Evolutionary conservation across 2,113 vertebrate genomes (phyloP), one percentile per base, ranked within the genome.

Genomic region (Notothenia rossii): DNA sequence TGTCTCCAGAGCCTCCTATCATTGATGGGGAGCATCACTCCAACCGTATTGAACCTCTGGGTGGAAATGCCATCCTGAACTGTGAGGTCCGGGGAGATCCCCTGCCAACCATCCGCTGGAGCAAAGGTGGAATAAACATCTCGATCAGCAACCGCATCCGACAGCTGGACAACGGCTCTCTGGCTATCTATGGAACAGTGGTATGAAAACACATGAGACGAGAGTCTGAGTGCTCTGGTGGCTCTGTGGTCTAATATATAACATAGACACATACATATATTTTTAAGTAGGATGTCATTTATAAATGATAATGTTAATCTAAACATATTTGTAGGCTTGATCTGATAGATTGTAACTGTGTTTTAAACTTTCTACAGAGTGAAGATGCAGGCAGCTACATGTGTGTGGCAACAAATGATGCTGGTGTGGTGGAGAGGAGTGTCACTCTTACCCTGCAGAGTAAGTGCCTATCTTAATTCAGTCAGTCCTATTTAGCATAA

Each of bases 61-160:
- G 98, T 5, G 96, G 97, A 29, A 99, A 97, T 5, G 96, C 96
- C 61, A 86, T 99, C 85, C 79, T 99, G 66, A 97, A 97, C 72
- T 99, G 98, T 63, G 96, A 98, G 79, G 98, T 98, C n/a, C 94
- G 94, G 72, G 98, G 98, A 89, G 97, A 99, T 81, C 98, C 98
- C 0, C 90, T 93, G 67, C 98, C 98, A 53, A 96, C 92, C 62
- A 98, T 99, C 84, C 97, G 95, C 76, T 99, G 98, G 98, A 98
- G 94, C 91, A 97, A 96, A 87, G 95, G 93, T 49, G 98, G 98
- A 60, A 85, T 96, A 14, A 95, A 94, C 3, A 49, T 99, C 75
- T 94, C 90, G 25, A 96, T 94, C 54, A 95, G 86, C 89, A 96
- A 95, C 84, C 95, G 97, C 75, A 96, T 99, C 81, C 95, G 49